Conservation (phyloP, 1,140 invertebrate species). For the Pogonognathellus flavescens region DNA sequence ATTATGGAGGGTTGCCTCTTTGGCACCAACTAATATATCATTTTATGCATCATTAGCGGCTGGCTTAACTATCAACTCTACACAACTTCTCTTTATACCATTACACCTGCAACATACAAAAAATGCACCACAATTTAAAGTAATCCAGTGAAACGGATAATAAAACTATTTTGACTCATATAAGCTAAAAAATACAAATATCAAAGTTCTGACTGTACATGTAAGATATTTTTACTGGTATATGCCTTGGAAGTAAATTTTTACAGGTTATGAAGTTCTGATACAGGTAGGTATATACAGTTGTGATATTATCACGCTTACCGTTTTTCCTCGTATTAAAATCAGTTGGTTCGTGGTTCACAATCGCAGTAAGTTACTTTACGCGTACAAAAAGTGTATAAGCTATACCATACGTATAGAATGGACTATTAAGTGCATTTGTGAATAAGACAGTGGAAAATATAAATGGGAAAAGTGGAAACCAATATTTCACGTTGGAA, state of each 20-base stretch:
- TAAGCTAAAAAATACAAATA: too few relatives aligned
- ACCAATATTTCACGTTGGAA: conserved; percentile 48
- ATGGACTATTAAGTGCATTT: neutral
- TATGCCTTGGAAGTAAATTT: neutral
- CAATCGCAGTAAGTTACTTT: too few relatives aligned
- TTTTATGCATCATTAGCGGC: conserved; percentile 52
- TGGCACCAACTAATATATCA: conserved; percentile 52
- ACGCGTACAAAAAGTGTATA: too few relatives aligned
- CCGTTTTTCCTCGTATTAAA: too few relatives aligned
- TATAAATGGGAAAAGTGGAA: conserved; percentile 25
- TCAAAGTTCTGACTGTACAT: neutral
- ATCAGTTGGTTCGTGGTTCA: too few relatives aligned
- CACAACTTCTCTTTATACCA: neutral
- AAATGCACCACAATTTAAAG: neutral
- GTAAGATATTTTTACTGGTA: neutral
- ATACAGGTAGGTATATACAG: too few relatives aligned
- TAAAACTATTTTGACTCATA: neutral
- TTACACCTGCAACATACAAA: neutral
- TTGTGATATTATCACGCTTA: too few relatives aligned
- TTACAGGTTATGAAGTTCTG: too few relatives aligned
- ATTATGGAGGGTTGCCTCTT: conserved; percentile 54
- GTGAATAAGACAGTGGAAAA: neutral
- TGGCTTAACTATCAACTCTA: neutral
- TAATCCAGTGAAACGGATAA: neutral
- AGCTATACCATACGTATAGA: neutral